These are phyloP conservation scores for Anhinga rufa DNA, from an alignment of 2,113 vertebrate species.

Conservation along the genomic window DNA sequence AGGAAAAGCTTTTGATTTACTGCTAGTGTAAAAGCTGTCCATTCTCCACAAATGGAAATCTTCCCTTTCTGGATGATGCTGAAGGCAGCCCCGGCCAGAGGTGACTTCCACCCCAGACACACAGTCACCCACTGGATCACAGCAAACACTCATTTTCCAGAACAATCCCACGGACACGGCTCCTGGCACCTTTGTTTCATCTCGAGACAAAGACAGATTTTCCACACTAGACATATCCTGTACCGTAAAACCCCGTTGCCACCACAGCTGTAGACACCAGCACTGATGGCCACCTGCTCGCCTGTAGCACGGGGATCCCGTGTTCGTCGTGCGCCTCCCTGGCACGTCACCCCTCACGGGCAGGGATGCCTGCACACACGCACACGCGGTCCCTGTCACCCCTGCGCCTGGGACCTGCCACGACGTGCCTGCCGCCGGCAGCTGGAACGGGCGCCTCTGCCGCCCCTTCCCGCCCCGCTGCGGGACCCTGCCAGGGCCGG, in stretches of 20 bases:
- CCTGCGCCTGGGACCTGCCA: rapidly evolving
- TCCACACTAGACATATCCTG: neutral
- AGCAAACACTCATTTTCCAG: neutral
- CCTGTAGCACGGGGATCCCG: rapidly evolving
- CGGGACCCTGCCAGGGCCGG: neutral
- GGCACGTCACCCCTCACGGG: rapidly evolving
- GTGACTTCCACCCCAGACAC: neutral
- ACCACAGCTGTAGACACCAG: neutral
- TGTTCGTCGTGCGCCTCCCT: neutral
- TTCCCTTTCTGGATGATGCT: neutral
- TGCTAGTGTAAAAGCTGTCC: neutral
- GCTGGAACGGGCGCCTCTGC: neutral
- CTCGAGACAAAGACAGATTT: neutral
- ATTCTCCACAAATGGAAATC: neutral
- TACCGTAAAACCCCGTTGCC: neutral
- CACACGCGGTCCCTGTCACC: neutral
- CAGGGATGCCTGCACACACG: neutral
- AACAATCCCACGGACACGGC: neutral
- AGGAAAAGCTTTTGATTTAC: neutral
- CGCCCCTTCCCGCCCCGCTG: neutral
- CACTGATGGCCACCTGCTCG: rapidly evolving
- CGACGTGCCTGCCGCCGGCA: neutral
- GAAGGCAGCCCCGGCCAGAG: neutral
- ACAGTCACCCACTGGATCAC: neutral
- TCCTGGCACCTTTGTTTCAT: neutral